phyloP scores from a whole-genome alignment of 30 jellyfish, hydroid and myxozoan species.

The Sanderia malayensis region DNA sequence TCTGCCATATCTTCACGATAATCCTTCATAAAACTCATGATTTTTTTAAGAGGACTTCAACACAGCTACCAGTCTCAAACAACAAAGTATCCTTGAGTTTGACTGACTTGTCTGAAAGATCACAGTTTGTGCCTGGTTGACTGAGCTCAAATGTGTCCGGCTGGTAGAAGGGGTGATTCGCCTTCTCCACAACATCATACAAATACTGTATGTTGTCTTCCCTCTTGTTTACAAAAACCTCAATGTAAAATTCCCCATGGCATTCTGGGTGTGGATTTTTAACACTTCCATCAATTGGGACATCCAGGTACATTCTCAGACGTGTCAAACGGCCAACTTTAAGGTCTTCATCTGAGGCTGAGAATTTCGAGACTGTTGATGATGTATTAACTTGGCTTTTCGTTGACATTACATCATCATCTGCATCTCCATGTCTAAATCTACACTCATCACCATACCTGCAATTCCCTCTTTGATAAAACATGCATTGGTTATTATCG shows the following conservation, averaged over 20 bases:
- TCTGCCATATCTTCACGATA: slow-evolving; percentile 52
- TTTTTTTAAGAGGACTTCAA: slow-evolving; percentile 48
- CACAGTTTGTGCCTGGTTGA: slow-evolving; percentile 45
- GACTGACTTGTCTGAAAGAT: slow-evolving; percentile 33
- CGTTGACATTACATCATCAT: not conserved
- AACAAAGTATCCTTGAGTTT: slow-evolving; percentile 38
- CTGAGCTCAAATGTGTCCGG: slow-evolving; percentile 23
- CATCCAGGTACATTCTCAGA: slow-evolving; percentile 34
- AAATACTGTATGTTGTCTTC: slow-evolving; percentile 48
- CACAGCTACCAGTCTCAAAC: slow-evolving; percentile 49
- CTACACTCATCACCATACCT: slow-evolving; percentile 49
- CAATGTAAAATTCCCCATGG: slow-evolving; percentile 27
- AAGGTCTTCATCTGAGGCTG: slow-evolving; percentile 52
- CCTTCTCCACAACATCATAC: slow-evolving; percentile 35
- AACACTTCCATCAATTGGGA: slow-evolving; percentile 34
- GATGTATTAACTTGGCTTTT: not conserved
- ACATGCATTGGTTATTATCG: slow-evolving; percentile 14
- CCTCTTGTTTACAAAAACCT: slow-evolving; percentile 57
- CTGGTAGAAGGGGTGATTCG: slow-evolving; percentile 29
- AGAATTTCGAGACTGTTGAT: not conserved
- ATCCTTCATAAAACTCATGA: slow-evolving; percentile 53
- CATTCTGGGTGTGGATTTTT: slow-evolving; percentile 18
- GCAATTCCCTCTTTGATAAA: slow-evolving; percentile 52
- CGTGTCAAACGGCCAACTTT: slow-evolving; percentile 53
- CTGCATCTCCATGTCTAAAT: slow-evolving; percentile 24